Evolutionary conservation across 2,797 vertebrate genomes (phyloP).

Genomic region (Sternotherus odoratus): DNA sequence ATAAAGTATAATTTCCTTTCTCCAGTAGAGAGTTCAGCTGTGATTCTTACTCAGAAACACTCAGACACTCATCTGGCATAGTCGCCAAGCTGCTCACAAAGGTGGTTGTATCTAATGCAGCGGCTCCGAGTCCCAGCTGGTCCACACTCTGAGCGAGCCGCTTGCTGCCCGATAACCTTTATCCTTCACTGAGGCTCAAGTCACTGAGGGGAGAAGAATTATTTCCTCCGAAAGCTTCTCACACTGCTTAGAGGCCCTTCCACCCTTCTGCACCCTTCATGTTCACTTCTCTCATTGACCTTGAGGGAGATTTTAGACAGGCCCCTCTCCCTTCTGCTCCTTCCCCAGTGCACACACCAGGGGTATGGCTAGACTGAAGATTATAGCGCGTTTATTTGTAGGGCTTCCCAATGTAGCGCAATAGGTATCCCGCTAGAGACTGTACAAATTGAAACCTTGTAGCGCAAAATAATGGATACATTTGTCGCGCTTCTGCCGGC

Average conservation of each 20-base stretch:
- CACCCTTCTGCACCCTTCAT: neutral
- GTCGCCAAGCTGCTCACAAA: neutral
- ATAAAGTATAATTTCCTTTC: neutral
- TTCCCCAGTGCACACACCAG: neutral
- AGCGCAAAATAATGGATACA: too few relatives aligned
- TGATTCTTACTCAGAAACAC: neutral
- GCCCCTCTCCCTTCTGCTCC: accelerated
- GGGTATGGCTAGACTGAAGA: too few relatives aligned
- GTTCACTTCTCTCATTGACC: neutral
- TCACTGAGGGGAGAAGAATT: neutral
- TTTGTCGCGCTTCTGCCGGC: too few relatives aligned
- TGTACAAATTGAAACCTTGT: too few relatives aligned
- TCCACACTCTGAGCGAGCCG: neutral
- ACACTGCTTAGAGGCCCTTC: accelerated
- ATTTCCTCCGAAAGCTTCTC: neutral
- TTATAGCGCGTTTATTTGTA: too few relatives aligned
- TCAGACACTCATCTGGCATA: neutral
- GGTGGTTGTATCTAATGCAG: neutral
- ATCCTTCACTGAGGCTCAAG: neutral
- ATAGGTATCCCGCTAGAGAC: too few relatives aligned
- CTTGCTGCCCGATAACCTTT: neutral
- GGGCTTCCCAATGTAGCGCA: too few relatives aligned
- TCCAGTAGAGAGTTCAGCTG: neutral
- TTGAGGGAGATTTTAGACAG: neutral
- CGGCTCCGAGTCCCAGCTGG: constrained; percentile 2